Base-by-base conservation (phyloP, 2,113 vertebrate species). In the Sardina pilchardus region DNA sequence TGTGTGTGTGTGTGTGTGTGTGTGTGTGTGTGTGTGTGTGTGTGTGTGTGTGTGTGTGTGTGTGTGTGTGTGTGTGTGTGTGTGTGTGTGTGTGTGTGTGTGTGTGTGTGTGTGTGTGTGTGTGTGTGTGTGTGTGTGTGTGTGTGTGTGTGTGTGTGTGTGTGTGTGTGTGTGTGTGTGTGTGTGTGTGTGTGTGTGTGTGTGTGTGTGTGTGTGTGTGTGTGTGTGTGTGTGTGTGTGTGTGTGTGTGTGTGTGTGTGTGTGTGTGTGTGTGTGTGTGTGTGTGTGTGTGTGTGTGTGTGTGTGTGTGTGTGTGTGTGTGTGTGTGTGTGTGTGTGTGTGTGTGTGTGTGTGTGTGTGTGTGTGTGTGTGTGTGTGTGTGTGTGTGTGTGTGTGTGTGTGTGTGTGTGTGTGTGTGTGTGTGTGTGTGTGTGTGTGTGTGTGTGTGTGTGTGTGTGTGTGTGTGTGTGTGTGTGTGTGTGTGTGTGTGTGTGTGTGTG, bases 41-140 rank as follows among this genome's bases (percentile, higher is more conserved):
- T 12, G 45, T 47, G 45, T 47, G 45, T 47, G 45, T 47, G 45
- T 47, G 45, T 47, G 24, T 26, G 19, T 63, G 0, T 63, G 59
- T 63, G 59, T n/a, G 59, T 63, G 59, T 6, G 7, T 47, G 21
- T 24, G 21, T 21, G n/a, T n/a, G n/a, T n/a, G n/a, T n/a, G n/a
- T n/a, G n/a, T n/a, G n/a, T n/a, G n/a, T n/a, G n/a, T n/a, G n/a
- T n/a, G n/a, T n/a, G n/a, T n/a, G n/a, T n/a, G n/a, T n/a, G n/a
- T n/a, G n/a, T 67, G 63, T 67, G 63, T n/a, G 63, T 67, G 63
- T 67, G 26, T 67, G 26, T 67, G 63, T 67, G 26, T 71, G 63
- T 34, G 63, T 71, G n/a, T 71, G 63, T 71, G 63, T 34, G 26
- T 71, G 10, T 71, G 63, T 34, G 26, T 71, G 63, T 71, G 26